These are phyloP conservation scores for Holothuria scabra DNA, from an alignment of 53 echinoderm and acorn worm genomes.

Conservation along the genomic window DNA sequence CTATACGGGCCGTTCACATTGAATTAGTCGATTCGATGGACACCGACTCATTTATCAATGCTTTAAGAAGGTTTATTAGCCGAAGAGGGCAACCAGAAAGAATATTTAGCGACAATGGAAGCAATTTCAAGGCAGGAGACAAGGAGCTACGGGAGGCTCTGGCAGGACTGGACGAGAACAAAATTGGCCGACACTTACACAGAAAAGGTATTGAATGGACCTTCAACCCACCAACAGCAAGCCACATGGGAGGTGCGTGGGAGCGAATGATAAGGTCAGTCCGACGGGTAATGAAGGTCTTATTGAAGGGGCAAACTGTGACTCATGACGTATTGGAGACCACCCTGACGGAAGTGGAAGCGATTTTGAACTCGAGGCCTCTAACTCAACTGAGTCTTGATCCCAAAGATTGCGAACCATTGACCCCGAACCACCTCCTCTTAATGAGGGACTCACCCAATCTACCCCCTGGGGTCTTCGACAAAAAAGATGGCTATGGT, in stretches of 20 bases:
- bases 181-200: background rate
- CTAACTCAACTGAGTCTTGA: too few species aligned
- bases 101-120: slow-evolving; percentile 70
- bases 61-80: slow-evolving; percentile 61
- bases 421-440: too few species aligned
- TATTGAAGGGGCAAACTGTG: slow-evolving; percentile 1
- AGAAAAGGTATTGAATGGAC: slow-evolving; percentile 41
- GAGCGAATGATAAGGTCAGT: slow-evolving; percentile 16
- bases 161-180: slow-evolving; percentile 11
- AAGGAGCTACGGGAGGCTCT: slow-evolving; percentile 51
- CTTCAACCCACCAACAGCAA: slow-evolving; percentile 43
- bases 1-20: slow-evolving; percentile 50
- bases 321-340: slow-evolving; percentile 56
- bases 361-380: too few species aligned
- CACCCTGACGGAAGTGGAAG: slow-evolving; percentile 45
- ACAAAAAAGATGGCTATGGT: too few species aligned
- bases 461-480: too few species aligned
- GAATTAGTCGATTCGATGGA: too few species aligned
- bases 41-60: slow-evolving; percentile 69
- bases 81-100: slow-evolving; percentile 64
- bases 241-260: background rate
- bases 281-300: background rate
- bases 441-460: too few species aligned
- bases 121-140: slow-evolving; percentile 61
- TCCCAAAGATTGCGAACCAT: too few species aligned